Base-by-base conservation (phyloP, 1,140 invertebrate genomes). In the Phortica variegata region DNA sequence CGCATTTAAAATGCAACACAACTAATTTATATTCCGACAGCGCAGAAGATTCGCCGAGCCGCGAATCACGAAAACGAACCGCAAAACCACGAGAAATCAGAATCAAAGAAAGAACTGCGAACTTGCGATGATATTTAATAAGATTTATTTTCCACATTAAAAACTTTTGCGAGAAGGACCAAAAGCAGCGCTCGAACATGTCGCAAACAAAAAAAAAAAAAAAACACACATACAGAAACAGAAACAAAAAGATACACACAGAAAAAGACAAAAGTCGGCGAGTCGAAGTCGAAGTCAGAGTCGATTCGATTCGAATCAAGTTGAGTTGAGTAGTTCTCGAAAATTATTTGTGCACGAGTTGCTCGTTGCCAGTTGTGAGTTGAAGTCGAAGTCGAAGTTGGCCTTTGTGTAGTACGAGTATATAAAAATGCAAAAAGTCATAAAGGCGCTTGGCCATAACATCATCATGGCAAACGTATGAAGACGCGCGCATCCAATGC, bases 11-110 rank as follows among this genome's bases (percentile, higher is more conserved):
- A 65, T 59, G 37, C 40, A 43, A 44, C 41, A 50, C 20, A 42
- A 37, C 49, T 59, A 45, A 65, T 61, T 65, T 58, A 54, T 59
- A 61, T 65, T 65, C 62, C 18, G 57, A 16, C 43, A 51, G 43
- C 60, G 49, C 38, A 54, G 26, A n/a, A n/a, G n/a, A n/a, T n/a
- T n/a, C n/a, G n/a, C n/a, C n/a, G n/a, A n/a, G n/a, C n/a, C n/a
- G n/a, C 16, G 39, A 31, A 41, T 48, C 37, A 40, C 15, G 39
- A 46, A 29, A 49, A 41, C 41, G 29, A 21, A 44, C 36, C 31
- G 26, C 2, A 36, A 29, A 47, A 47, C 37, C 17, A 17, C 37
- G 26, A 46, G 12, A 36, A 51, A 54, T n/a, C 31, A 32, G 43
- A 18, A 32, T 2, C 21, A 40, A 31, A 16, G 16, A 10, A 18